Base-by-base conservation (phyloP, 37 sponge, comb jelly and placozoan genomes). In the Cladorhizidae sp. region DNA sequence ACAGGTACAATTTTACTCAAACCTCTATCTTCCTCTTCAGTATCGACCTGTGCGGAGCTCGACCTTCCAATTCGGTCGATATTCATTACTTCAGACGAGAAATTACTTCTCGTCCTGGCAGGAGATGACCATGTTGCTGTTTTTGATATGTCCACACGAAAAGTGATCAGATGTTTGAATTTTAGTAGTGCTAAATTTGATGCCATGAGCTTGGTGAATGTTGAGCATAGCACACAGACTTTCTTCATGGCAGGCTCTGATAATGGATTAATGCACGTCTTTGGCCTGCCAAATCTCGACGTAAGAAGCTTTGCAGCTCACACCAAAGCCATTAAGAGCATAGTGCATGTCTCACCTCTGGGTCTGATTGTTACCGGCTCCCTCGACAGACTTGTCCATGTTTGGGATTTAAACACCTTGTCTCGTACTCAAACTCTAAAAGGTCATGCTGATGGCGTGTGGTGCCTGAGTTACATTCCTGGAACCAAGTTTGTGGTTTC, bases 391-490 rank as follows among this genome's bases (percentile, higher is more conserved):
- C 64, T 67, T 1, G 18, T 85, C 1, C 31, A 57, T 57, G 32
- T 90, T 11, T 90, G 90, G 90, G 61, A 80, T 73, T 12, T 74
- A 36, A 38, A 20, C 11, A 43, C 68, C 31, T 76, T 70, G 15
- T 29, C 56, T 12, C 40, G 64, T 22, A 21, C 74, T 29, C 31
- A 32, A 52, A 79, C 54, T 37, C 57, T 90, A 0, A 35, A 51
- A 7, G 90, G 90, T 8, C 90, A 90, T 52, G 1, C 40, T 14
- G 80, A 79, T 74, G 85, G 62, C 2, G 45, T 90, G 0, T 85
- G 82, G 81, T 84, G 90, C 39, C 5, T 85, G 18, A 64, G 76
- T 26, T 21, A 56, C 3, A 42, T 77, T 15, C 45, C 72, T 22
- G 73, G 45, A 36, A 54, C 28, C 40, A 20, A 14, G 21, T 7